These are phyloP conservation scores for Hypena proboscidalis DNA, from an alignment of 2,888 invertebrate genomes.

Conservation along the genomic window DNA sequence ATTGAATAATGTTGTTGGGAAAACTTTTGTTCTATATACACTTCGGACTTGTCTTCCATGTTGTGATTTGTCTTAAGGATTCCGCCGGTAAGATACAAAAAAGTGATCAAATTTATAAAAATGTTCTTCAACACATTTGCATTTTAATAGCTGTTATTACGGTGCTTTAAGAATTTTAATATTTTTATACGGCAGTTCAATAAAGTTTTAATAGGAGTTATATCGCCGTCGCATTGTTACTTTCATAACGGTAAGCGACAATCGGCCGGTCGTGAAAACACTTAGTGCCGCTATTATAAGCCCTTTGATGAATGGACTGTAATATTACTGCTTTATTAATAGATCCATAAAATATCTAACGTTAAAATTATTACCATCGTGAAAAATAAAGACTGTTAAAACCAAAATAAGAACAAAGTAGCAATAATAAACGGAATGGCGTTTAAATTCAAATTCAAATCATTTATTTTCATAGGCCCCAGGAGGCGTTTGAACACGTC, in stretches of 20 bases:
- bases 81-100: slow-evolving; percentile 68
- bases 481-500: too few species aligned
- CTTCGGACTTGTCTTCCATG: slow-evolving; percentile 83
- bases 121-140: slow-evolving; percentile 14
- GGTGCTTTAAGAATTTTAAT: slow-evolving; percentile 8
- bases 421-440: too few species aligned
- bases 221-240: slow-evolving; percentile 6
- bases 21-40: slow-evolving; percentile 82
- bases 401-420: too few species aligned
- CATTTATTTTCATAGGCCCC: too few species aligned
- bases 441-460: too few species aligned
- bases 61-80: slow-evolving; percentile 83
- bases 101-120: neutral
- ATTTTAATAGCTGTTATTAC: neutral
- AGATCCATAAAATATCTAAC: slow-evolving; percentile 23
- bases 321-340: slow-evolving; percentile 13
- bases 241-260: slow-evolving; percentile 18
- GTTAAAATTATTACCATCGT: slow-evolving; percentile 11
- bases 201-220: slow-evolving; percentile 6
- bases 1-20: slow-evolving; percentile 80
- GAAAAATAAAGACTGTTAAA: too few species aligned
- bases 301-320: slow-evolving; percentile 13
- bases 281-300: slow-evolving; percentile 24
- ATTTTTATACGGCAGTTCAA: slow-evolving; percentile 21
- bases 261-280: slow-evolving; percentile 24